These are phyloP conservation scores for Crambe crambe DNA, from an alignment of 37 sponge, comb jelly and placozoan species.

Conservation along the genomic window DNA sequence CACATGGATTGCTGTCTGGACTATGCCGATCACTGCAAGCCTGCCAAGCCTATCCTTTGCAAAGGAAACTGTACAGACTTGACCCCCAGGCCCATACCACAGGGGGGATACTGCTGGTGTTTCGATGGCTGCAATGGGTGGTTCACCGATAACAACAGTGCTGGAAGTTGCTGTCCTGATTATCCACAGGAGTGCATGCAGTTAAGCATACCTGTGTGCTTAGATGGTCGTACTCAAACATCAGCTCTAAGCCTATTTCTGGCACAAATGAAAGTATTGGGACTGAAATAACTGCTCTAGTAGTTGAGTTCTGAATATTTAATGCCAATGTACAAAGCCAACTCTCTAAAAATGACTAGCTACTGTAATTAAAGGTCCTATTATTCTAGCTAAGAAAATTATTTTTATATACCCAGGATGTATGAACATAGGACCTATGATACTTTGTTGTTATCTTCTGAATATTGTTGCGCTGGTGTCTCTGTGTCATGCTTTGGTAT, in stretches of 20 bases:
- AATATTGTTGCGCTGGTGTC: too few relatives aligned
- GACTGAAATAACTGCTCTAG: slow-evolving; percentile 4
- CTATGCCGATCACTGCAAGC: slow-evolving; percentile 29
- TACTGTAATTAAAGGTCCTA: too few relatives aligned
- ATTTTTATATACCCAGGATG: too few relatives aligned
- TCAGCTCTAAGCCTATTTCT: slow-evolving; percentile 39
- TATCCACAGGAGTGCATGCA: slow-evolving; percentile 19
- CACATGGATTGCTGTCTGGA: slow-evolving; percentile 55
- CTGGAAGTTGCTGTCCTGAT: slow-evolving; percentile 47
- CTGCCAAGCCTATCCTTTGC: neutral
- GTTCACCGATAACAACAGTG: slow-evolving; percentile 53
- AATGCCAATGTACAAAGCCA: too few relatives aligned
- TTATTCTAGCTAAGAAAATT: too few relatives aligned
- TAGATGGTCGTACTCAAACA: slow-evolving; percentile 39
- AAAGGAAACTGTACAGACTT: slow-evolving; percentile 1
- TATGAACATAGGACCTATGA: too few relatives aligned
- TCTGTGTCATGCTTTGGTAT: too few relatives aligned
- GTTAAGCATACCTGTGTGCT: slow-evolving; percentile 18
- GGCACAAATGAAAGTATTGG: slow-evolving; percentile 14
- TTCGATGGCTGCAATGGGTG: slow-evolving; percentile 18
- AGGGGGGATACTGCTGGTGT: slow-evolving; percentile 55
- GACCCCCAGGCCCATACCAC: slow-evolving; percentile 10
- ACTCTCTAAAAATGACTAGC: too few relatives aligned
- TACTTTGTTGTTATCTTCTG: too few relatives aligned
- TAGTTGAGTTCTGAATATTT: too few relatives aligned